These are phyloP conservation scores for Acipenser oxyrinchus DNA, from an alignment of 2,797 vertebrate species.

Conservation along the genomic window DNA sequence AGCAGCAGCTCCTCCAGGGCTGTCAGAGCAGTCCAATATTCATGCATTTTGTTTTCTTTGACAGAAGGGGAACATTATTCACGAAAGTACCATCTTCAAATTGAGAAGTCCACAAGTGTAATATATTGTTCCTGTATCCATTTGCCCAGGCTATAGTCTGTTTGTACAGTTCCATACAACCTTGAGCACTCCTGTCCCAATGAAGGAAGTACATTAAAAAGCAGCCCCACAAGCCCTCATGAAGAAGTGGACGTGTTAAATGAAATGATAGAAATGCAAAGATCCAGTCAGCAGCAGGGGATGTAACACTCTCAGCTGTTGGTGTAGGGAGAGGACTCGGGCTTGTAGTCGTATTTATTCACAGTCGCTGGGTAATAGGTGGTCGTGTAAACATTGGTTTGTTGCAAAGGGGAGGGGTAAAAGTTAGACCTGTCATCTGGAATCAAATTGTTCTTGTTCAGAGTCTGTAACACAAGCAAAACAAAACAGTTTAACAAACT, in stretches of 20 bases:
- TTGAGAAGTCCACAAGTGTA: constrained; percentile 8
- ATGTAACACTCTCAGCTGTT: constrained; percentile 69
- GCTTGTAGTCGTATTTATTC: constrained; percentile 89
- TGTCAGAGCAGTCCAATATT: not conserved
- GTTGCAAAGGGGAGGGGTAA: constrained; percentile 79
- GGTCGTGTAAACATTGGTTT: constrained; percentile 96
- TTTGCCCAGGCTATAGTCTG: not conserved
- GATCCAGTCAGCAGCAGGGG: not conserved
- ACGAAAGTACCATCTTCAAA: constrained; percentile 9
- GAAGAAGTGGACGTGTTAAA: not conserved
- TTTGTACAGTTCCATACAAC: not conserved
- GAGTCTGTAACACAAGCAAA: constrained; percentile 61
- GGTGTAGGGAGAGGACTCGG: constrained; percentile 89
- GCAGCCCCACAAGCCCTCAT: constrained; percentile 9
- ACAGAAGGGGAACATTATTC: not conserved
- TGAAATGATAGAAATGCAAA: no score
- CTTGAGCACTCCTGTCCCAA: not conserved
- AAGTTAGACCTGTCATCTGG: constrained; percentile 92
- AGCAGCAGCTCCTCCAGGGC: not conserved
- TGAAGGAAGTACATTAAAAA: not conserved
- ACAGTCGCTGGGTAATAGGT: constrained; percentile 91
- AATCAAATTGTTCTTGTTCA: constrained; percentile 97
- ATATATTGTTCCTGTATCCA: no score
- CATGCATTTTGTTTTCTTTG: not conserved
- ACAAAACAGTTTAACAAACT: no score